Evolutionary conservation across 2,113 vertebrate genomes (phyloP).

Genomic region (Tretioscincus oriximinensis): DNA sequence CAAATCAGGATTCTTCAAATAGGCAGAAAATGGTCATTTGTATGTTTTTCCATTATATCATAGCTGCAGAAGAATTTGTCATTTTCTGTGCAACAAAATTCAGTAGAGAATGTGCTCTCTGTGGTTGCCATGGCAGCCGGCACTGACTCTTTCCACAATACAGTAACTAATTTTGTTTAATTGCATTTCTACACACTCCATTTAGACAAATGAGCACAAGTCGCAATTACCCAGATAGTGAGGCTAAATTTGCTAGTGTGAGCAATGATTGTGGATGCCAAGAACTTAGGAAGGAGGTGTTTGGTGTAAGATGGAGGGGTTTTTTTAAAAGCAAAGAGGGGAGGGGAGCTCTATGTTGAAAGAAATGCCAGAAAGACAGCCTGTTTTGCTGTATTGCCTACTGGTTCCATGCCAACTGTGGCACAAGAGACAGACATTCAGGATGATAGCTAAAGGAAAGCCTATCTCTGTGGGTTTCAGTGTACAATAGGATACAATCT

Average conservation of each 20-base stretch:
- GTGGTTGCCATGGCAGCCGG: slow-evolving; percentile 35
- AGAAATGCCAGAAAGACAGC: neutral
- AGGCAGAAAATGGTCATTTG: neutral
- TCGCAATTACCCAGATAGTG: neutral
- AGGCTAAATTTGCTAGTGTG: slow-evolving; percentile 14
- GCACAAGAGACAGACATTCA: no score
- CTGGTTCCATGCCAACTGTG: neutral
- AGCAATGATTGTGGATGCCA: slow-evolving; percentile 9
- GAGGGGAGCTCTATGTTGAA: neutral
- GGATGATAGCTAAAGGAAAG: no score
- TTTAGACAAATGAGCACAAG: slow-evolving; percentile 29
- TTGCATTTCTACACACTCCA: slow-evolving; percentile 29
- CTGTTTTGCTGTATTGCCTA: neutral
- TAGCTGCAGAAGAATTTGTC: slow-evolving; percentile 4
- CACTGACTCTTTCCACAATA: slow-evolving; percentile 12
- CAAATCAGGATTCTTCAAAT: neutral
- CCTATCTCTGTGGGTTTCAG: no score
- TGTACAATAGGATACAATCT: no score
- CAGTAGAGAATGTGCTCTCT: slow-evolving; percentile 13
- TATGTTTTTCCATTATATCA: neutral
- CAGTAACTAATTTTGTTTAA: slow-evolving; percentile 45
- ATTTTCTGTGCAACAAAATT: slow-evolving; percentile 9
- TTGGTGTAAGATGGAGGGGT: neutral
- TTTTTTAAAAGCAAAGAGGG: neutral
- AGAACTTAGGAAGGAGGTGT: neutral